Conservation (phyloP, 2,888 invertebrate genomes). For the Onchidella celtica region DNA sequence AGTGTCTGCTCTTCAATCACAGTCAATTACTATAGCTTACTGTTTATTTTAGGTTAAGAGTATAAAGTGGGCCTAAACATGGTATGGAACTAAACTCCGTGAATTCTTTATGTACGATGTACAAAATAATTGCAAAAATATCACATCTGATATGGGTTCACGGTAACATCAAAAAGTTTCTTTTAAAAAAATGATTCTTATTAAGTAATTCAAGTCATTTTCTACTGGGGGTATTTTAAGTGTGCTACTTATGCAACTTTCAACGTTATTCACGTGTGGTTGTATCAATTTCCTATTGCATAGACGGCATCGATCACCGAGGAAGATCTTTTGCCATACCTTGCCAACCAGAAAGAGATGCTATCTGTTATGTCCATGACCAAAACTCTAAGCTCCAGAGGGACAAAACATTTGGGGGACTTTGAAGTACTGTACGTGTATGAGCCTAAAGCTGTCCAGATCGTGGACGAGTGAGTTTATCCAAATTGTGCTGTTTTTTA, state of each 20-base stretch:
- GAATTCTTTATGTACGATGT: too few species aligned
- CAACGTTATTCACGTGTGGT: background rate
- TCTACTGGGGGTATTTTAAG: too few species aligned
- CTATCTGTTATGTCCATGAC: slow-evolving; percentile 80
- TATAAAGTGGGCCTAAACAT: too few species aligned
- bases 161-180: too few species aligned
- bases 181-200: too few species aligned
- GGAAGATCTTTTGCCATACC: slow-evolving; percentile 72
- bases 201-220: too few species aligned
- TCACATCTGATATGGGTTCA: too few species aligned
- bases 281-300: background rate
- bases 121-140: too few species aligned
- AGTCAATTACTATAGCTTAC: background rate
- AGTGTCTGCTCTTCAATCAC: background rate
- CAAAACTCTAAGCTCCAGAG: slow-evolving; percentile 78
- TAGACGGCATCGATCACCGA: slow-evolving; percentile 61
- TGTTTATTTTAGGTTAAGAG: background rate
- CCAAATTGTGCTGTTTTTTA: too few species aligned
- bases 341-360: slow-evolving; percentile 78
- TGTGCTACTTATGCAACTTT: background rate
- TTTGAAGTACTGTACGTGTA: slow-evolving; percentile 80
- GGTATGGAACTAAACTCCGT: too few species aligned
- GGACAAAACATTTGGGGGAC: slow-evolving; percentile 80
- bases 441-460: slow-evolving; percentile 74
- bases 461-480: slow-evolving; percentile 56